phyloP scores from a whole-genome alignment of 1,140 invertebrate species.

The Megalopta genalis region DNA sequence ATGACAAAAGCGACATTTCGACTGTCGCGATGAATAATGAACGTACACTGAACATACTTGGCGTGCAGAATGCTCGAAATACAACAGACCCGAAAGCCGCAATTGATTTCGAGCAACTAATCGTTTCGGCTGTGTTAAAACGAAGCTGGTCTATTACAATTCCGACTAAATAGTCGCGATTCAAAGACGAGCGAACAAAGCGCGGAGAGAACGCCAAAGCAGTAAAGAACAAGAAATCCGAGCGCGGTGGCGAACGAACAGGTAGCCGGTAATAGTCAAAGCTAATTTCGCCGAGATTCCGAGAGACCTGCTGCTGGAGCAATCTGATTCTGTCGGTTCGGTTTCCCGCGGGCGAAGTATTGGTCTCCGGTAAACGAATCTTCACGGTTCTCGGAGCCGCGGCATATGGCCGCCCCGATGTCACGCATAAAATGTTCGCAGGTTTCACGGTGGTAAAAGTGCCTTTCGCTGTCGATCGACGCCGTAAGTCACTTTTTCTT shows the following conservation, averaged over 20 bases:
- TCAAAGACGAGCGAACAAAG: too few species aligned
- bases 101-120: too few species aligned
- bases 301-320: background rate
- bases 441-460: constrained; percentile 57
- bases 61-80: too few species aligned
- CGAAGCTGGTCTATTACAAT: too few species aligned
- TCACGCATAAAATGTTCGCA: constrained; percentile 52
- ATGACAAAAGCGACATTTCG: too few species aligned
- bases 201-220: too few species aligned
- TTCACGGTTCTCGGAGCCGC: constrained; percentile 8
- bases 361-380: background rate
- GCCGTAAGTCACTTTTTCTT: constrained; percentile 73
- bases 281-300: background rate
- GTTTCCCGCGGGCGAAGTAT: background rate
- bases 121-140: too few species aligned
- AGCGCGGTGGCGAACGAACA: background rate
- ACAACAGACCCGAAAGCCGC: too few species aligned
- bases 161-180: too few species aligned
- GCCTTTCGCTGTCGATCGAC: constrained; percentile 71
- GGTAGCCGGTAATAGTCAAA: background rate
- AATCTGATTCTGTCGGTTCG: background rate
- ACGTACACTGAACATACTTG: too few species aligned
- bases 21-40: too few species aligned
- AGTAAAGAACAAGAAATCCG: too few species aligned
- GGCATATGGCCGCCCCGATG: constrained; percentile 29